A percentile compares a stretch with the other conserved stretches of the same genome.
phyloP scores from a whole-genome alignment of 2,888 invertebrate species.

The Ceramica pisi region DNA sequence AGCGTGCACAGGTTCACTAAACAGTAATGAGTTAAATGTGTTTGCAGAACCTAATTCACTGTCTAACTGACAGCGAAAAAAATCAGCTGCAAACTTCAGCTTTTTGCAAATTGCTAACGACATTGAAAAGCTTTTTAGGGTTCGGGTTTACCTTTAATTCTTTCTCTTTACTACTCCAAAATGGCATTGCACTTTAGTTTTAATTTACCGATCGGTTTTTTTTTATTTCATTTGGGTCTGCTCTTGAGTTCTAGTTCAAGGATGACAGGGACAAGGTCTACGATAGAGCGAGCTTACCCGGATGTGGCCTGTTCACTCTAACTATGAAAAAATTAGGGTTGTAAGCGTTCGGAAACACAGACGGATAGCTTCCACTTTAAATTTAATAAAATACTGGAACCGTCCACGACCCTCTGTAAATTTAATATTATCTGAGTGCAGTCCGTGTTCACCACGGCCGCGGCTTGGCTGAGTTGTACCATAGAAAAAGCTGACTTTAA shows the following conservation, averaged over 20 bases:
- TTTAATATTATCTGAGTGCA: background rate
- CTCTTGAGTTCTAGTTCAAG: too few species aligned
- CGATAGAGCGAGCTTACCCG: too few species aligned
- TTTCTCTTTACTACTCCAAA: background rate
- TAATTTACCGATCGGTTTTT: too few species aligned
- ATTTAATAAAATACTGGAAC: background rate
- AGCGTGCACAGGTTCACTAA: constrained; percentile 10
- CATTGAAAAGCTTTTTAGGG: background rate
- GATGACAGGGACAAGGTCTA: too few species aligned
- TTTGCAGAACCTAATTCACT: background rate
- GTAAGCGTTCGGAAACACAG: too few species aligned
- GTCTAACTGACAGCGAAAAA: background rate
- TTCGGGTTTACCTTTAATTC: background rate
- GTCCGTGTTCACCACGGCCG: background rate
- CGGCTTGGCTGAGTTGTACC: too few species aligned
- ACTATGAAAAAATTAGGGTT: too few species aligned
- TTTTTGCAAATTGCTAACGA: background rate
- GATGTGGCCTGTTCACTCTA: too few species aligned
- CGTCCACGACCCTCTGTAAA: background rate
- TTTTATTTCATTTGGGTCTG: too few species aligned
- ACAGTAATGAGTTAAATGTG: background rate
- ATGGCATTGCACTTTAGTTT: background rate
- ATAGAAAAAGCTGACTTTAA: too few species aligned
- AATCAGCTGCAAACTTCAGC: too few species aligned
- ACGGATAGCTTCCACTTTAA: background rate